Percentiles rank a stretch among this genome's conserved stretches.
These are phyloP conservation scores for Apteryx owenii DNA, from an alignment of 2,113 vertebrate genomes.

Conservation along the genomic window DNA sequence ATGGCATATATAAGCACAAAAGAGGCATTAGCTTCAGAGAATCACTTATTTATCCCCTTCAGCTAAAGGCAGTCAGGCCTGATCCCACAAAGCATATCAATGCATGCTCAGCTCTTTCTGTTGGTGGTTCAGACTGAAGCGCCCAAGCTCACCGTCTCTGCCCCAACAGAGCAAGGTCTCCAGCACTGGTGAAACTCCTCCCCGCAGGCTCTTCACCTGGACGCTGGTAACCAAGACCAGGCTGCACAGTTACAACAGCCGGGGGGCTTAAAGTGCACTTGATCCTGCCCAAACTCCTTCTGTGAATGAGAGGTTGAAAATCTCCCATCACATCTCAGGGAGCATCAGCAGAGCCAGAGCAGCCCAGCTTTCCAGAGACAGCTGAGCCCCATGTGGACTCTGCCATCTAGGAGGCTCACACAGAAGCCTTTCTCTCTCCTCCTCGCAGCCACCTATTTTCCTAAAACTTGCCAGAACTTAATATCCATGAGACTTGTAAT, in stretches of 20 bases:
- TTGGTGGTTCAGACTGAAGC: background rate
- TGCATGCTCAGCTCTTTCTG: background rate
- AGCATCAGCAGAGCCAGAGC: background rate
- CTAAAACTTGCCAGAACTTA: too few species aligned
- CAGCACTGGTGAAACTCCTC: background rate
- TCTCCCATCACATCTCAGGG: background rate
- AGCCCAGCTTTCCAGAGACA: background rate
- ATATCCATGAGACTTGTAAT: too few species aligned
- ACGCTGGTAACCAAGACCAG: background rate
- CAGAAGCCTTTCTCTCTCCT: too few species aligned
- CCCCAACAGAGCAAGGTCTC: background rate
- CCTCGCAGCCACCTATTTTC: too few species aligned
- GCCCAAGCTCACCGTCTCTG: rapidly evolving
- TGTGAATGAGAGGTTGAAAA: background rate
- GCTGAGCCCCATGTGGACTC: too few species aligned
- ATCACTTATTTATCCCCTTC: background rate
- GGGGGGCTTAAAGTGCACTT: background rate
- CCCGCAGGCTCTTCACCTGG: background rate
- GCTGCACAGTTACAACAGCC: background rate
- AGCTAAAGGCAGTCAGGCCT: background rate
- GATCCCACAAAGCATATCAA: rapidly evolving
- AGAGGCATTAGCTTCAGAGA: background rate
- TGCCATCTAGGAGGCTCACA: too few species aligned
- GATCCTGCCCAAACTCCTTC: background rate
- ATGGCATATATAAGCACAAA: background rate